Base-by-base conservation (phyloP, 2,797 vertebrate species). In the Poeciliopsis paucimaculata region DNA sequence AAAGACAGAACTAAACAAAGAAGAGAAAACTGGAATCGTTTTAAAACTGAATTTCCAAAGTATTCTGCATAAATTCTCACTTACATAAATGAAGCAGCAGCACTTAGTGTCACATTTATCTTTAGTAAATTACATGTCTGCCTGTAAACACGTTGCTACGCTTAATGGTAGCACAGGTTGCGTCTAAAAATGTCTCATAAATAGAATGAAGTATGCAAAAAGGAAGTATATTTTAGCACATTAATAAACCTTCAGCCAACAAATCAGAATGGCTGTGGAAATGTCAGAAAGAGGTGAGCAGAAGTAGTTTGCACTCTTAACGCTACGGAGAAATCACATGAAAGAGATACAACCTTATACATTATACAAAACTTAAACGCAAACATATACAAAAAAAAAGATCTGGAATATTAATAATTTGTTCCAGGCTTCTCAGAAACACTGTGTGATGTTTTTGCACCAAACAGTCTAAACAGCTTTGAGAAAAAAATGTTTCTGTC, bases 21-120 rank as follows among this genome's bases (percentile, higher is more conserved):
- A 47, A 34, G 73, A 49, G 16, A 64, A 39, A 64, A 46, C 57
- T 70, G 23, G 71, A 75, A 28, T 5, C 41, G 23, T 47, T 43
- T 72, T 34, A 68, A 68, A 68, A 55, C 23, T 51, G 53, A 75
- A 36, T 43, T 26, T 57, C n/a, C 31, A 26, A 78, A 46, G 13
- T n/a, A 9, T 15, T 47, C 15, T 16, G 43, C 15, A 72, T 28
- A 47, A 47, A 72, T 20, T 72, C 6, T 49, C 39, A 26, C 20
- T 41, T 41, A 4, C 36, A 68, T 68, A 12, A 68, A 68, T 68
- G 36, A 41, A 41, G 64, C 36, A 68, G 64, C 64, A 36, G 60
- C 31, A 68, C 64, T 68, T 68, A 68, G 36, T 41, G 64, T 41
- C 64, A 68, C 64, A 26, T 68, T 68, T 4, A 26, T 68, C 36